These are phyloP conservation scores for Caenorhabditis sulstoni DNA, from an alignment of 2,888 invertebrate species.

Conservation along the genomic window DNA sequence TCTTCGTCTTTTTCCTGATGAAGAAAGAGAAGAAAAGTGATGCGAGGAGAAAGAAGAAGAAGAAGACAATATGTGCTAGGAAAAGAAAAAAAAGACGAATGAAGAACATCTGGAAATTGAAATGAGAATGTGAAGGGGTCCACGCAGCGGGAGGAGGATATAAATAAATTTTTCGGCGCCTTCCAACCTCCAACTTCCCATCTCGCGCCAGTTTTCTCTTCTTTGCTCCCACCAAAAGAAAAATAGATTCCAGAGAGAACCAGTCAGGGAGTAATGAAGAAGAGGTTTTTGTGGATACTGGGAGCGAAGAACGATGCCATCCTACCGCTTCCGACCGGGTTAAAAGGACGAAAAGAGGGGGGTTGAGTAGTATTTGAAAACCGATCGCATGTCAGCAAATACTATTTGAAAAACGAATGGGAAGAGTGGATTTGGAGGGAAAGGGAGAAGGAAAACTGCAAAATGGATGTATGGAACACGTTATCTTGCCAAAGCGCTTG, in stretches of 20 bases:
- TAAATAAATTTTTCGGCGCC: slow-evolving; percentile 30
- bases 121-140: slow-evolving; percentile 5
- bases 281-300: neutral
- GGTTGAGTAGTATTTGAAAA: slow-evolving; percentile 54
- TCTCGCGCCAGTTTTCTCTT: no score
- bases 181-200: neutral
- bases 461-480: slow-evolving; percentile 1
- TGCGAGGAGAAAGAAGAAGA: slow-evolving; percentile 13
- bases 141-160: slow-evolving; percentile 6
- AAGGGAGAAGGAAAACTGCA: slow-evolving; percentile 1
- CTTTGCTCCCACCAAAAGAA: no score
- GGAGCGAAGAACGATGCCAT: neutral
- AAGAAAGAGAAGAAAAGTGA: slow-evolving; percentile 18
- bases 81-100: slow-evolving; percentile 14
- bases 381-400: slow-evolving; percentile 55
- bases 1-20: slow-evolving; percentile 17
- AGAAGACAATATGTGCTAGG: no score
- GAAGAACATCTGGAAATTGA: slow-evolving; percentile 48
- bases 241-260: slow-evolving; percentile 7
- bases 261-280: neutral
- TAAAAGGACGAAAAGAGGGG: neutral
- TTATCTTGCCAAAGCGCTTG: neutral
- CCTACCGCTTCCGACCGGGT: neutral
- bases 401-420: slow-evolving; percentile 4
- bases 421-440: slow-evolving; percentile 9